These are phyloP conservation scores for Prionailurus bengalensis DNA, from an alignment of 2,113 vertebrate species.

Conservation along the genomic window DNA sequence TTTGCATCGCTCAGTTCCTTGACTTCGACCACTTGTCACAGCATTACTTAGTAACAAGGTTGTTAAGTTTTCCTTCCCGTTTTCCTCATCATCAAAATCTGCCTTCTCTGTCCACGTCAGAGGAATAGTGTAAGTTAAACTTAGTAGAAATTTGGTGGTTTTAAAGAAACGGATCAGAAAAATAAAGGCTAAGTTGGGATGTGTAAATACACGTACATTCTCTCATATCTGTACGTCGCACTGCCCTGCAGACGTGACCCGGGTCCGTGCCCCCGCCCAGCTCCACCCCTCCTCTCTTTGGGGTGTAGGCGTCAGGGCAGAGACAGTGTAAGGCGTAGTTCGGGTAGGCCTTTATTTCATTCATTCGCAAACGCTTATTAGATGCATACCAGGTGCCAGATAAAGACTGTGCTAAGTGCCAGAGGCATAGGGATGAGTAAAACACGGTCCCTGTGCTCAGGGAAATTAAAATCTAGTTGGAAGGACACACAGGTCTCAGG, in stretches of 20 bases:
- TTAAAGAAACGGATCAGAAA: conserved; percentile 41
- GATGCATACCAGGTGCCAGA: not conserved
- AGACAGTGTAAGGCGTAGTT: not conserved
- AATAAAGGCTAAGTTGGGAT: not conserved
- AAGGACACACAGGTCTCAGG: not conserved
- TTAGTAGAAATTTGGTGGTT: conserved; percentile 17
- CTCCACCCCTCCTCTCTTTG: not conserved
- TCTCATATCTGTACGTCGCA: not conserved
- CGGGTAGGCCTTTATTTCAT: not conserved
- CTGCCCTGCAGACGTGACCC: not conserved
- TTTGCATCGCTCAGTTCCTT: conserved; percentile 16
- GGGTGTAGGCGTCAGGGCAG: not conserved
- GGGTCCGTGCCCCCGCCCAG: not conserved
- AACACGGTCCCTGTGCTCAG: not conserved
- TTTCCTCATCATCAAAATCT: conserved; percentile 5
- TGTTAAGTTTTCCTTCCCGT: not conserved
- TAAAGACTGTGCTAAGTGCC: not conserved
- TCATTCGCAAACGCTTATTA: not conserved
- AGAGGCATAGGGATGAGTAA: too few relatives aligned
- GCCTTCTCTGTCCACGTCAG: not conserved
- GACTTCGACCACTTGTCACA: not conserved
- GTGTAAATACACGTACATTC: not conserved
- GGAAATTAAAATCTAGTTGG: not conserved
- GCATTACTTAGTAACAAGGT: not conserved
- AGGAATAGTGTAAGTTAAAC: not conserved